Evolutionary conservation across 1,140 invertebrate genomes (phyloP).

Genomic region (Dendroctonus ponderosae): DNA sequence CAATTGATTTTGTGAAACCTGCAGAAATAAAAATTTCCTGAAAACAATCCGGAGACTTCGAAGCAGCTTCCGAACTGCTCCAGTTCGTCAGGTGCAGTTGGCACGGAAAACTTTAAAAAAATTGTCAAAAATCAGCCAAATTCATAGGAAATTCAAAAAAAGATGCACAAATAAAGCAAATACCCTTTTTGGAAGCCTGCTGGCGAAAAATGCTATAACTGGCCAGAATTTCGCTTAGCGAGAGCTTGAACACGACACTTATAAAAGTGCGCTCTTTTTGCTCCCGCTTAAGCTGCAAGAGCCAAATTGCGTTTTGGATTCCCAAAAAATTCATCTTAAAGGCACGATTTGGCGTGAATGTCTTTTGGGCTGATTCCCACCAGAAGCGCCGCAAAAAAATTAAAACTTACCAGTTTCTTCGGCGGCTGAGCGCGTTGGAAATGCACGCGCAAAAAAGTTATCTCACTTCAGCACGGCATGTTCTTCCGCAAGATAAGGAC

Average conservation of each 20-base stretch:
- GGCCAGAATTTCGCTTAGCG: too few relatives aligned
- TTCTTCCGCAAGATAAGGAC: conserved; percentile 14
- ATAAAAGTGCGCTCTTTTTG: neutral
- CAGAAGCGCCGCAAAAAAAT: neutral
- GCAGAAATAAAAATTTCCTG: too few relatives aligned
- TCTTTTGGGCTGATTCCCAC: neutral
- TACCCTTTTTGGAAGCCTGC: too few relatives aligned
- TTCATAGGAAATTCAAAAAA: too few relatives aligned
- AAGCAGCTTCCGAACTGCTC: too few relatives aligned
- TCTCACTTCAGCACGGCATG: conserved; percentile 14
- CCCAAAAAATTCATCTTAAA: neutral
- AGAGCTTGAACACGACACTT: neutral
- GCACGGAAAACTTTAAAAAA: too few relatives aligned
- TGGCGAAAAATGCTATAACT: too few relatives aligned
- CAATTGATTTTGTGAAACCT: too few relatives aligned
- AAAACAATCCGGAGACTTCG: too few relatives aligned
- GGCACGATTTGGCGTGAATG: neutral
- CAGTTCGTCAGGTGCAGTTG: too few relatives aligned
- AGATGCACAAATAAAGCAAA: too few relatives aligned
- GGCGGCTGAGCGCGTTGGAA: neutral
- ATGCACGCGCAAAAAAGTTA: conserved; percentile 18
- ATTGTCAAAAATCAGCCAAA: too few relatives aligned
- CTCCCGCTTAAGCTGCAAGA: neutral
- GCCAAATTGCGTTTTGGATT: neutral
- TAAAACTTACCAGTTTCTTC: neutral